Base-by-base conservation (phyloP, 1,140 invertebrate genomes). In the Drosophila mojavensis region DNA sequence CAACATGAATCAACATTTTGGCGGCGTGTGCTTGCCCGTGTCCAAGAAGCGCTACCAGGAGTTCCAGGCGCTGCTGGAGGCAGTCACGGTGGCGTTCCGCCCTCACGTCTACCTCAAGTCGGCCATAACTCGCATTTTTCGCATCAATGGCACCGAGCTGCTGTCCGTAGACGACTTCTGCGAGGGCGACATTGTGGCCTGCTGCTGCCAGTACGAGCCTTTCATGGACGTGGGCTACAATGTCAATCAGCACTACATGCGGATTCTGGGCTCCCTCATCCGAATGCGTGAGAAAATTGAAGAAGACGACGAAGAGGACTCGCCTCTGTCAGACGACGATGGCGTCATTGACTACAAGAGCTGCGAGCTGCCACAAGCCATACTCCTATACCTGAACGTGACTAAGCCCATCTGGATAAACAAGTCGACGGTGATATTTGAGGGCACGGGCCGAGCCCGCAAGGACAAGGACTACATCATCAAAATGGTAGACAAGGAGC, bases 181-280 rank as follows among this genome's bases (percentile, higher is more conserved):
- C 4, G 64, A 63, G 0, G 74, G 64, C 10, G 69, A 74, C 26
- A 59, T 74, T 10, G 26, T 78, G 11, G 28, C 74, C 9, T 65
- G 69, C 45, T 74, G 69, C n/a, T 79, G 78, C 17, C 43, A 36
- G 7, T 65, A 74, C 5, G 61, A 78, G 11, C 1, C 30, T 1
- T 79, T 68, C n/a, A 0, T 55, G 0, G 11, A 47, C 3, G 15
- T 66, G 7, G 41, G 24, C 28, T 78, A 78, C 17, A 48, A 47
- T 20, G 45, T 69, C 3, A 77, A 51, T 7, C 45, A 2, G 2
- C 20, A 11, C 3, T 59, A 67, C 13, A 13, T 60, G 26, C 7
- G 4, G 1, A n/a, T 59, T 9, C 43, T 72, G 26, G 43, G 15
- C 1, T 36, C 47, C 1, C 30, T 77, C 6, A 30, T 73, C 10